phyloP scores from a whole-genome alignment of 92 coral and sea anemone genomes.

The Parazoanthus darwini region DNA sequence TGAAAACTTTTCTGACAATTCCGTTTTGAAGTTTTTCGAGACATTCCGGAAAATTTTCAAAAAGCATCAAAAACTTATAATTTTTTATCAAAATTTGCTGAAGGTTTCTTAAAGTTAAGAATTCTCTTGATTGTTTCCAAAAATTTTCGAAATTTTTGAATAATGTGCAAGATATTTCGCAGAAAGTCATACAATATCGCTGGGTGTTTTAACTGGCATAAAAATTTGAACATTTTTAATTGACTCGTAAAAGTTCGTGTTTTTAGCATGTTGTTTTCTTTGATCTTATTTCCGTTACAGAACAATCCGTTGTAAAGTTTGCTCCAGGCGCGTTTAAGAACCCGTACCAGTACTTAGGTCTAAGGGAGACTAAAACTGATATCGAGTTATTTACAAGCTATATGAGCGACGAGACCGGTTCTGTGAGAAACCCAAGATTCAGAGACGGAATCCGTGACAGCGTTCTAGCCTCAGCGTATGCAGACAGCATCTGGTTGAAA shows the following conservation, averaged over 20 bases:
- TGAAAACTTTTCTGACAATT: no score
- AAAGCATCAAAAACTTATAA: no score
- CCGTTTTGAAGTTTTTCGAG: no score
- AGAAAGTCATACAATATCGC: no score
- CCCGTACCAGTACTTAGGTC: slow-evolving; percentile 50
- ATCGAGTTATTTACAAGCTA: slow-evolving; percentile 28
- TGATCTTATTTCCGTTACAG: slow-evolving; percentile 2
- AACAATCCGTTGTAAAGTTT: slow-evolving; percentile 54
- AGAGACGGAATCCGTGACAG: slow-evolving; percentile 52
- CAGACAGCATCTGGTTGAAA: slow-evolving; percentile 61
- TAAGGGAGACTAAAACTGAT: slow-evolving; percentile 39
- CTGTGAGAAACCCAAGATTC: slow-evolving; percentile 38
- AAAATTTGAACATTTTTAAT: no score
- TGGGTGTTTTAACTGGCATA: no score
- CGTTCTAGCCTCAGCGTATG: slow-evolving; percentile 42
- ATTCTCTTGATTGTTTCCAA: no score
- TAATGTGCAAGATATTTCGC: no score
- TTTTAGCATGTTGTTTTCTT: not conserved
- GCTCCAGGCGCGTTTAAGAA: slow-evolving; percentile 57
- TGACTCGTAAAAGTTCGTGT: not conserved
- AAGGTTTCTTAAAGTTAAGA: no score
- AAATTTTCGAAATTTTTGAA: no score
- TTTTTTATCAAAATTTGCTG: no score
- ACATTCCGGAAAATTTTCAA: no score
- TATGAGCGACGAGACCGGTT: slow-evolving; percentile 28